Conservation (phyloP, 2,113 vertebrate species). For the Paracanthobrama guichenoti region DNA sequence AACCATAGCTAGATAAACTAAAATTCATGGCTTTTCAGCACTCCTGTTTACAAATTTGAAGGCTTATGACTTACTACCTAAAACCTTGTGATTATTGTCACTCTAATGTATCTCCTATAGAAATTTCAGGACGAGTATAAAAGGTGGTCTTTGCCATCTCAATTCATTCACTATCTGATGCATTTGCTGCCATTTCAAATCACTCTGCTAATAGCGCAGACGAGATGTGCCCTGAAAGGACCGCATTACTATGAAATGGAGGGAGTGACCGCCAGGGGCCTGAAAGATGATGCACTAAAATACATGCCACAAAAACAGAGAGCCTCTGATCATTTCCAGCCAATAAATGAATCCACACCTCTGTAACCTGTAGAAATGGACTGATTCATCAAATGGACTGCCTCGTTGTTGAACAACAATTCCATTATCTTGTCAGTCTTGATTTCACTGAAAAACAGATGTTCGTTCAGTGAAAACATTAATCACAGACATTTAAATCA, state of each 20-base stretch:
- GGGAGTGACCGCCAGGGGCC: not conserved
- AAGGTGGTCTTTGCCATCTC: not conserved
- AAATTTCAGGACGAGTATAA: not conserved
- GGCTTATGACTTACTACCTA: not conserved
- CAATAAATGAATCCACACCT: slow-evolving; percentile 4
- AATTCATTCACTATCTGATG: not conserved
- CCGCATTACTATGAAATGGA: slow-evolving; percentile 18
- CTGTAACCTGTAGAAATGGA: not conserved
- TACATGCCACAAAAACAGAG: not conserved
- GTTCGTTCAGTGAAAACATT: not conserved
- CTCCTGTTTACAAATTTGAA: not conserved
- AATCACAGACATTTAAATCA: not conserved
- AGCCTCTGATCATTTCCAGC: not conserved
- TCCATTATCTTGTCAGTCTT: slow-evolving; percentile 11
- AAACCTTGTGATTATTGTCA: not conserved
- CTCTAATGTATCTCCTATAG: not conserved
- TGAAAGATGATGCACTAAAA: slow-evolving; percentile 27
- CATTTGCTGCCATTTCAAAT: slow-evolving; percentile 24
- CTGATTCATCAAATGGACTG: slow-evolving; percentile 4
- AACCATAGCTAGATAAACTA: not conserved
- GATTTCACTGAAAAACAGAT: slow-evolving; percentile 5
- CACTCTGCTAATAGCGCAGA: slow-evolving; percentile 5
- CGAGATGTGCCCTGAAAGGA: not conserved
- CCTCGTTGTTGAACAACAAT: not conserved
- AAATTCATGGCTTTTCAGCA: not conserved